Conservation (phyloP, 2,888 invertebrate genomes). For the Drosophila pseudotakahashii region DNA sequence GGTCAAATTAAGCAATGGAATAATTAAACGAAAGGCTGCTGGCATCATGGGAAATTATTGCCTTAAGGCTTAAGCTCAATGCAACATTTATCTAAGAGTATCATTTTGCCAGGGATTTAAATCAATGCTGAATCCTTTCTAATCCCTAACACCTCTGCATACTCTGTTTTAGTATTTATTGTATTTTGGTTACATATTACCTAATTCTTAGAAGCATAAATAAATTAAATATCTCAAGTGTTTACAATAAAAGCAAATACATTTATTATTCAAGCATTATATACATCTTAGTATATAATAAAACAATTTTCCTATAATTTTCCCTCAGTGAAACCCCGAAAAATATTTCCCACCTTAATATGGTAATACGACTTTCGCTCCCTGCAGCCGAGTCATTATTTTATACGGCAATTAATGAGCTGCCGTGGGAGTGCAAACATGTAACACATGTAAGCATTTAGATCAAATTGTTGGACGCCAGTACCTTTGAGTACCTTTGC, state of each 20-base stretch:
- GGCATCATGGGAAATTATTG: background rate
- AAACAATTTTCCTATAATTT: no score
- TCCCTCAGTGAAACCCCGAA: background rate
- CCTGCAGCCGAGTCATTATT: conserved; percentile 58
- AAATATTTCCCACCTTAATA: background rate
- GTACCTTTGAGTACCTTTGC: background rate
- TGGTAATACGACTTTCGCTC: conserved; percentile 3
- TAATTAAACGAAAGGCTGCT: conserved; percentile 14
- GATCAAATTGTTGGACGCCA: conserved; percentile 23
- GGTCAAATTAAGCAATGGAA: conserved; percentile 18
- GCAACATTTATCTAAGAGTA: background rate
- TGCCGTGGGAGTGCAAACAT: conserved; percentile 78
- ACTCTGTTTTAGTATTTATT: background rate
- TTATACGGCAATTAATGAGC: conserved; percentile 72
- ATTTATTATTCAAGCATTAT: no score
- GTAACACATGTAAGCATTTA: conserved; percentile 49
- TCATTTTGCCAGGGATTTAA: background rate
- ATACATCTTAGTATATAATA: no score
- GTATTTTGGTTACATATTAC: background rate
- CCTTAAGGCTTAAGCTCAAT: background rate
- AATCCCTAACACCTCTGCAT: background rate
- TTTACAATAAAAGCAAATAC: no score
- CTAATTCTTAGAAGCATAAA: background rate
- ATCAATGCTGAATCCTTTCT: background rate
- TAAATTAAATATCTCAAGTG: no score